Conservation (phyloP, 35 echinoderm and acorn worm species). For the Apostichopus japonicus region DNA sequence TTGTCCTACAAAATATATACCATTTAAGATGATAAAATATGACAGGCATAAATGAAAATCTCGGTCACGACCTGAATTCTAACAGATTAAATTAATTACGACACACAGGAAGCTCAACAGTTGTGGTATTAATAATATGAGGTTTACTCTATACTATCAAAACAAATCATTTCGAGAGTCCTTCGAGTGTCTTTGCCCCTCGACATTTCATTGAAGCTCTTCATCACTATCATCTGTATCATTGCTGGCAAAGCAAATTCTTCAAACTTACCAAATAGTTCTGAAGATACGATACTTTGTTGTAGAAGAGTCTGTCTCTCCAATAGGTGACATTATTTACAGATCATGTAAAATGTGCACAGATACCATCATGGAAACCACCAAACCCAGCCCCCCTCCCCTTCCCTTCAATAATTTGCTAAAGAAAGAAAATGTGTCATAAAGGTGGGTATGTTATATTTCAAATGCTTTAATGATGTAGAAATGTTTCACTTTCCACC, state of each 20-base stretch:
- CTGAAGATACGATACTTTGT: no score
- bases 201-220: neutral
- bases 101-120: neutral
- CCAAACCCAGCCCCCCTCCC: neutral
- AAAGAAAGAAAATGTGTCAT: no score
- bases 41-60: neutral
- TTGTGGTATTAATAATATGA: neutral
- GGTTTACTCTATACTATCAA: no score
- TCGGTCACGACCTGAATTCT: neutral
- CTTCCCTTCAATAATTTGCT: neutral
- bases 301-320: neutral
- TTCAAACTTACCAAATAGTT: no score
- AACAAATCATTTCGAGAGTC: no score
- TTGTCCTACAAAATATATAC: no score
- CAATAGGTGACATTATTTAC: neutral
- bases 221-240: neutral
- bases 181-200: no score
- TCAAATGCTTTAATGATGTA: no score
- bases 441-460: no score
- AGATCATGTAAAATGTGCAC: neutral
- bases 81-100: neutral
- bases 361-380: neutral
- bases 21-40: no score
- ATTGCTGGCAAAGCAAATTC: neutral
- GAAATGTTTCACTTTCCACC: no score